These are phyloP conservation scores for Typhlichthys subterraneus DNA, from an alignment of 2,797 vertebrate species.

Conservation along the genomic window DNA sequence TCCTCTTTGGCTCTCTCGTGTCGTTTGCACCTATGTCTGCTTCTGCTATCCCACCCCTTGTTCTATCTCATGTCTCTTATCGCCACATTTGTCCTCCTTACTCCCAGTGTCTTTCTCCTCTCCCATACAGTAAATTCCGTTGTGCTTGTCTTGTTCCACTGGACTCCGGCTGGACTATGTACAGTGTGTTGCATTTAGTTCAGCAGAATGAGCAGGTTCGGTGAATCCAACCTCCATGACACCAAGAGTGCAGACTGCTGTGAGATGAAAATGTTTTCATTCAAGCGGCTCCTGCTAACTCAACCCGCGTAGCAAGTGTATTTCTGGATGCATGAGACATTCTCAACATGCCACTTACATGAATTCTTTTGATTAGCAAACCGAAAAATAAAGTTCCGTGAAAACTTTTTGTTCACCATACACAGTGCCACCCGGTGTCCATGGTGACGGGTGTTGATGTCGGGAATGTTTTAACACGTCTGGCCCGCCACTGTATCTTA, in stretches of 20 bases:
- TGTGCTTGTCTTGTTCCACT: slow-evolving; percentile 4
- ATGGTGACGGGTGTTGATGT: slow-evolving; percentile 11
- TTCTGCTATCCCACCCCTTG: slow-evolving; percentile 38
- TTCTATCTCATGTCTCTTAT: slow-evolving; percentile 56
- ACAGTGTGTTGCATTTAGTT: no score
- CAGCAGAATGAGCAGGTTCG: no score
- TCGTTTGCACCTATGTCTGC: slow-evolving; percentile 65
- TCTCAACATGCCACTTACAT: slow-evolving; percentile 36
- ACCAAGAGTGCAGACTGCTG: slow-evolving; percentile 12
- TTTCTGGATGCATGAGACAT: slow-evolving; percentile 26
- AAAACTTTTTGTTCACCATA: slow-evolving; percentile 22
- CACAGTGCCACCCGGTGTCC: slow-evolving; percentile 30
- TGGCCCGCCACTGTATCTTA: neutral
- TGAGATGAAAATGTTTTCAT: slow-evolving; percentile 38
- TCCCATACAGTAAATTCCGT: neutral
- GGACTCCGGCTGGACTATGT: slow-evolving; percentile 15
- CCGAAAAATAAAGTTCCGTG: slow-evolving; percentile 6
- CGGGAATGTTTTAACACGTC: slow-evolving; percentile 21
- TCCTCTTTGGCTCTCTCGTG: slow-evolving; percentile 73
- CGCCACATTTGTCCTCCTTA: slow-evolving; percentile 35
- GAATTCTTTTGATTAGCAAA: slow-evolving; percentile 39
- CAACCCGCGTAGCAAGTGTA: slow-evolving; percentile 12
- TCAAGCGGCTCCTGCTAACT: slow-evolving; percentile 34
- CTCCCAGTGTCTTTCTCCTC: slow-evolving; percentile 28
- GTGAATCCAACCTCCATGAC: neutral